These are phyloP conservation scores for Enteromius fasciolatus DNA, from an alignment of 2,797 vertebrate genomes.

Conservation along the genomic window DNA sequence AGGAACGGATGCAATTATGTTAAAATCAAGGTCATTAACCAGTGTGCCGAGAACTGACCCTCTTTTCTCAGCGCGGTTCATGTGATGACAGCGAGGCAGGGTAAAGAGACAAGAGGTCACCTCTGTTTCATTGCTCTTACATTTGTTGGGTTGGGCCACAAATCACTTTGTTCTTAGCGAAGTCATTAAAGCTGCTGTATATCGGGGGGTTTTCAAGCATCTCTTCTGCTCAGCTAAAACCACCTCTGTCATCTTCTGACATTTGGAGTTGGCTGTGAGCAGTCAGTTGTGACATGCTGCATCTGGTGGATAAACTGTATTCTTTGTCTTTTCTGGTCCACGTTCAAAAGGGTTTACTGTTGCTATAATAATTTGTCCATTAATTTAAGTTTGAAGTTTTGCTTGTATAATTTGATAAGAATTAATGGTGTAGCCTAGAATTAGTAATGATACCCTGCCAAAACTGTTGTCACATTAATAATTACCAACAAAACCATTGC, in stretches of 20 bases:
- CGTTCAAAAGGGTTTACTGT: slow-evolving; percentile 17
- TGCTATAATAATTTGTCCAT: slow-evolving; percentile 7
- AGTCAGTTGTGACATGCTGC: slow-evolving; percentile 39
- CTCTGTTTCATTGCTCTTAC: slow-evolving; percentile 49
- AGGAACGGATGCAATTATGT: slow-evolving; percentile 32
- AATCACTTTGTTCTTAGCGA: slow-evolving; percentile 59
- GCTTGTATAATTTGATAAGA: background rate
- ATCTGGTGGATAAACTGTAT: slow-evolving; percentile 49
- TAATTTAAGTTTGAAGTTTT: slow-evolving; percentile 13
- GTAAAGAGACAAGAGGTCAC: slow-evolving; percentile 45
- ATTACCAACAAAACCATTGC: background rate
- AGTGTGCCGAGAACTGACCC: slow-evolving; percentile 44
- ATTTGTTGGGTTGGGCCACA: slow-evolving; percentile 45
- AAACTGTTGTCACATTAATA: background rate
- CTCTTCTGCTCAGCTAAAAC: slow-evolving; percentile 49
- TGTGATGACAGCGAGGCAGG: slow-evolving; percentile 46
- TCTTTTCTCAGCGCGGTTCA: slow-evolving; percentile 51
- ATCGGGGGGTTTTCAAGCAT: slow-evolving; percentile 28
- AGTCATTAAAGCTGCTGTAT: slow-evolving; percentile 50
- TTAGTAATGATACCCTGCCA: background rate
- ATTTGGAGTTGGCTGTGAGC: slow-evolving; percentile 34
- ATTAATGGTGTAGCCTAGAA: background rate
- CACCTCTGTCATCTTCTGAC: slow-evolving; percentile 39
- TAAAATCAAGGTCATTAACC: slow-evolving; percentile 58
- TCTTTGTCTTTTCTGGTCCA: slow-evolving; percentile 20